phyloP scores from a whole-genome alignment of 2,888 invertebrate genomes.

The Lottia scabra region DNA sequence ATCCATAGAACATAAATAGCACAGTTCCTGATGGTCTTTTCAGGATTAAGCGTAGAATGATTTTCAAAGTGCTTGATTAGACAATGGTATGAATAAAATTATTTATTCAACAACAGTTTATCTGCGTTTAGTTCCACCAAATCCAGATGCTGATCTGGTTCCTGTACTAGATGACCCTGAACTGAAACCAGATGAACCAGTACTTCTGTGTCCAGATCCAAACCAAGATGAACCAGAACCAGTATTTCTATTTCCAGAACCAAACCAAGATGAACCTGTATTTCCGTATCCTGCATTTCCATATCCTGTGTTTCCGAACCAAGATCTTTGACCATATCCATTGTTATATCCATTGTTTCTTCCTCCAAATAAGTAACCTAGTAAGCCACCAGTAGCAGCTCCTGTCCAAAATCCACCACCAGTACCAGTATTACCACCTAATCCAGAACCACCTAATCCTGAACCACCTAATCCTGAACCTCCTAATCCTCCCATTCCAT shows the following conservation, averaged over 20 bases:
- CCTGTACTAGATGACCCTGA: constrained; percentile 23
- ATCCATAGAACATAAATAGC: too few species aligned
- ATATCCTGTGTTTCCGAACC: constrained; percentile 19
- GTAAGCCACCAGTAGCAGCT: constrained; percentile 55
- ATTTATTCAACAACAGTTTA: constrained; percentile 18
- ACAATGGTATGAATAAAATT: too few species aligned
- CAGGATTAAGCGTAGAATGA: too few species aligned
- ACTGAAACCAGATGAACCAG: constrained; percentile 25
- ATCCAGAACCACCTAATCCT: background rate
- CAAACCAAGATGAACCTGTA: constrained; percentile 20
- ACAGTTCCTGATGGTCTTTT: too few species aligned
- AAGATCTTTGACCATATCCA: constrained; percentile 21
- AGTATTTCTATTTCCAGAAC: constrained; percentile 16
- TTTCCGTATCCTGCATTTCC: constrained; percentile 21
- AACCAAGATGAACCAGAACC: constrained; percentile 13
- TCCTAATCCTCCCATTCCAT: background rate
- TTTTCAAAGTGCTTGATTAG: too few species aligned
- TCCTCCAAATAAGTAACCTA: constrained; percentile 55
- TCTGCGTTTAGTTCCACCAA: constrained; percentile 55
- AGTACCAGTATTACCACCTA: constrained; percentile 1
- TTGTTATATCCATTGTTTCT: constrained; percentile 32
- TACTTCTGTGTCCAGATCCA: constrained; percentile 19
- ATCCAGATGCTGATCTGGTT: constrained; percentile 58
- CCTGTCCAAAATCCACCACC: constrained; percentile 59
- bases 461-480: too few species aligned